Conservation (phyloP, 2,888 invertebrate genomes). For the Cecidostiba fungosa region DNA sequence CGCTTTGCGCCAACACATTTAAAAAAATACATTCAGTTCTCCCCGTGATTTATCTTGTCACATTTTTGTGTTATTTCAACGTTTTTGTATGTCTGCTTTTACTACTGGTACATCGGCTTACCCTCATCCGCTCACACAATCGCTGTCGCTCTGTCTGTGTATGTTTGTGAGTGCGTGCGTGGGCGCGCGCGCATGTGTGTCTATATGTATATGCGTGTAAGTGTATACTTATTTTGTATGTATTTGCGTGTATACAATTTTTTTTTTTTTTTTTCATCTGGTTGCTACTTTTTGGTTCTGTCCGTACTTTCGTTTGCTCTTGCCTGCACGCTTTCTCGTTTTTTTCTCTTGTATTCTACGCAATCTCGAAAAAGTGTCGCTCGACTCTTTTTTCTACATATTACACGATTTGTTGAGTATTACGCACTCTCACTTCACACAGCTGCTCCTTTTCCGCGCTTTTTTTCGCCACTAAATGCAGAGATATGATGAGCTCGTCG, state of each 20-base stretch:
- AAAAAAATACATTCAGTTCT: slow-evolving; percentile 65
- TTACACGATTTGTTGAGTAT: slow-evolving; percentile 2
- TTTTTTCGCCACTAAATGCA: slow-evolving; percentile 52
- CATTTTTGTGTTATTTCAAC: slow-evolving; percentile 34
- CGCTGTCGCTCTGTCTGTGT: neutral
- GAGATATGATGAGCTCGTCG: slow-evolving; percentile 61
- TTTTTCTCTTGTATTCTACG: neutral
- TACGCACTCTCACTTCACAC: slow-evolving; percentile 15
- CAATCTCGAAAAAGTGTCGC: slow-evolving; percentile 7
- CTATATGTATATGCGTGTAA: neutral
- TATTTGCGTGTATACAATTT: neutral
- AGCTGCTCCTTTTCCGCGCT: neutral
- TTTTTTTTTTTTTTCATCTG: neutral
- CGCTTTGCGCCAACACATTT: slow-evolving; percentile 64
- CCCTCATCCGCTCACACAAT: neutral
- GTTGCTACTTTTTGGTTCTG: neutral
- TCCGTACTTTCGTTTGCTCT: slow-evolving; percentile 1
- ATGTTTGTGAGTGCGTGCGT: neutral
- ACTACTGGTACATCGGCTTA: neutral
- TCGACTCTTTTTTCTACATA: slow-evolving; percentile 49
- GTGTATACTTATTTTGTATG: too few species aligned
- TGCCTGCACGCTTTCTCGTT: neutral
- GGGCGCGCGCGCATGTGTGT: slow-evolving; percentile 26
- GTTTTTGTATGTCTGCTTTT: slow-evolving; percentile 15
- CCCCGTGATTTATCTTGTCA: slow-evolving; percentile 46